phyloP scores from a whole-genome alignment of 2,113 vertebrate genomes.

The Clarias batrachus region DNA sequence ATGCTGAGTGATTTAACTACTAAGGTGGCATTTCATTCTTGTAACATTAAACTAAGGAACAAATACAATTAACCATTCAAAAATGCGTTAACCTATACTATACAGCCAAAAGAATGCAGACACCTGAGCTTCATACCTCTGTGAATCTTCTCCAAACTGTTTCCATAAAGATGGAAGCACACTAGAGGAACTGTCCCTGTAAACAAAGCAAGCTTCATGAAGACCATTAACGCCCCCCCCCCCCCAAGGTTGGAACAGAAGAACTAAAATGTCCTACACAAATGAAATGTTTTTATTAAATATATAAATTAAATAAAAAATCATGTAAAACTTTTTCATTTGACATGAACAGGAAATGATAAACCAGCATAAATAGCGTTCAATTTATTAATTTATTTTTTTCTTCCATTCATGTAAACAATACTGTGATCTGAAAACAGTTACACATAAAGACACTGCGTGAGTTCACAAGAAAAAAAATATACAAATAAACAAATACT shows the following conservation, averaged over 20 bases:
- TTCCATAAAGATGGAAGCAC: background rate
- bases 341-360: conserved; percentile 44
- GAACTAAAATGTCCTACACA: too few species aligned
- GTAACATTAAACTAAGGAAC: background rate
- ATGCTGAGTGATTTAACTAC: background rate
- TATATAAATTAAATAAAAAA: background rate
- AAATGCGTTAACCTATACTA: background rate
- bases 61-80: background rate
- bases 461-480: conserved; percentile 64
- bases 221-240: background rate
- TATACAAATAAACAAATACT: conserved; percentile 63
- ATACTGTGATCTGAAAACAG: conserved; percentile 72
- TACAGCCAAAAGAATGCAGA: background rate
- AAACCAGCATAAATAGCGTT: conserved; percentile 56
- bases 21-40: background rate
- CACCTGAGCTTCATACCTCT: background rate
- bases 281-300: too few species aligned
- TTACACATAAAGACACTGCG: conserved; percentile 68
- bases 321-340: background rate
- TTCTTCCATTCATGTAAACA: conserved; percentile 73
- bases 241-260: background rate
- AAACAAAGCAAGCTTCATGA: background rate
- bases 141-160: background rate
- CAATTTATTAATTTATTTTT: conserved; percentile 65
- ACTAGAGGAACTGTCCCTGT: too few species aligned